Base-by-base conservation (phyloP, 2,888 invertebrate species). In the Drosophila buzzatii region DNA sequence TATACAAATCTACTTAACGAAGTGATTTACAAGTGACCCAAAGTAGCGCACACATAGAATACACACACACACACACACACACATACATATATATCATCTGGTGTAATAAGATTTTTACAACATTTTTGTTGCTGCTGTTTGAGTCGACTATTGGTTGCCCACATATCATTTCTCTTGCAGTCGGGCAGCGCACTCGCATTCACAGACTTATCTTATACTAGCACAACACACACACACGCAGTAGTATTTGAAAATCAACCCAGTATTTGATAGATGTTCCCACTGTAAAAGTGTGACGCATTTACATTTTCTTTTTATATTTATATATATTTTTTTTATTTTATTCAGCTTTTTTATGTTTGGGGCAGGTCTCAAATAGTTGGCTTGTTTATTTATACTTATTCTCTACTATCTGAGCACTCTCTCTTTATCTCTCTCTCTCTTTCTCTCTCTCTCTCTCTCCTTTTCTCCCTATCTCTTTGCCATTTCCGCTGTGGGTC, bases 241-340 rank as follows among this genome's bases (percentile, higher is more conserved):
- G 57, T 56, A 68, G 77, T 79, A 47, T 55, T 66, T 62, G 44
- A 70, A 61, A 76, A 81, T 71, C 84, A 83, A 69, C 73, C 72
- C 73, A 67, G 72, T 70, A 73, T 87, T 87, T 89, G 85, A 85
- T 85, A 89, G 90, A 85, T 85, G 80, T 76, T 87, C 71, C 67
- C 56, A 52, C 67, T 80, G 85, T 80, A 70, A 67, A 71, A 89
- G 79, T 81, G 79, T 67, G 85, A 81, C 70, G 89, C 89, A 84
- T 86, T 87, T 80, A 76, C 81, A 78, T 72, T 78, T 72, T 27
- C 55, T 18, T 41, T 73, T 70, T 35, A 67, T 55, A 81, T 81
- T 75, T 84, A 70, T 68, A 67, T 23, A 27, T 23, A 23, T 63
- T 58, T 61, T 42, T 20, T 20, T 37, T 39, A 2, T 51, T 61